phyloP scores from a whole-genome alignment of 1,140 invertebrate genomes.

The Tetramorium simillimum region DNA sequence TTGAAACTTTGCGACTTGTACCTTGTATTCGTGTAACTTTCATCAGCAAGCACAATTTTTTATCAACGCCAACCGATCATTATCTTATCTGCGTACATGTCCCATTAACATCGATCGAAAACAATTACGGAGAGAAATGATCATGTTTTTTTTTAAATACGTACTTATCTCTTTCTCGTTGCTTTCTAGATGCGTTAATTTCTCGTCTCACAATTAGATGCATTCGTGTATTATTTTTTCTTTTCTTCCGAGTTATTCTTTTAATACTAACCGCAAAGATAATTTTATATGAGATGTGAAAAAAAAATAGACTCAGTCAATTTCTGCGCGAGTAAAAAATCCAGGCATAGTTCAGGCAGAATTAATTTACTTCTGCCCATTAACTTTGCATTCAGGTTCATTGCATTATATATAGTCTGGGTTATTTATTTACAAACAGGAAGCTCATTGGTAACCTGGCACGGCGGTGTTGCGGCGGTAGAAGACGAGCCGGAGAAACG shows the following conservation, averaged over 20 bases:
- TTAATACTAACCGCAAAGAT: background rate
- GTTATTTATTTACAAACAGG: constrained; percentile 54
- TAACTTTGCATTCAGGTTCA: constrained; percentile 36
- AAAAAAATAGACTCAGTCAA: background rate
- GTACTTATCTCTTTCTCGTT: background rate
- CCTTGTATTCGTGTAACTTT: constrained; percentile 39
- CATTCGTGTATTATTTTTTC: background rate
- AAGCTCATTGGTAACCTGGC: constrained; percentile 45
- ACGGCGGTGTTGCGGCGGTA: constrained; percentile 33
- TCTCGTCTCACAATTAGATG: background rate
- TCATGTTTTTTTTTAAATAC: background rate
- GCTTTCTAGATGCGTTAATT: background rate
- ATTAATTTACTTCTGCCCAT: constrained; percentile 37
- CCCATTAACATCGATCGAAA: background rate
- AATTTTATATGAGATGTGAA: background rate
- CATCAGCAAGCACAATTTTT: constrained; percentile 44
- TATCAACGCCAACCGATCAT: constrained; percentile 17
- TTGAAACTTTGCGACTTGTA: constrained; percentile 49
- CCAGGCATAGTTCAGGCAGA: constrained; percentile 3
- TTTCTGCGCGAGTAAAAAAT: constrained; percentile 25
- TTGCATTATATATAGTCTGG: constrained; percentile 19
- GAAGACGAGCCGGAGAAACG: constrained; percentile 63
- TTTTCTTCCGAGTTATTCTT: background rate
- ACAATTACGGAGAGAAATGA: background rate
- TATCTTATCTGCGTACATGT: constrained; percentile 13